These are phyloP conservation scores for Stichodactyla helianthus DNA, from an alignment of 64 coral and sea anemone species.

Conservation along the genomic window DNA sequence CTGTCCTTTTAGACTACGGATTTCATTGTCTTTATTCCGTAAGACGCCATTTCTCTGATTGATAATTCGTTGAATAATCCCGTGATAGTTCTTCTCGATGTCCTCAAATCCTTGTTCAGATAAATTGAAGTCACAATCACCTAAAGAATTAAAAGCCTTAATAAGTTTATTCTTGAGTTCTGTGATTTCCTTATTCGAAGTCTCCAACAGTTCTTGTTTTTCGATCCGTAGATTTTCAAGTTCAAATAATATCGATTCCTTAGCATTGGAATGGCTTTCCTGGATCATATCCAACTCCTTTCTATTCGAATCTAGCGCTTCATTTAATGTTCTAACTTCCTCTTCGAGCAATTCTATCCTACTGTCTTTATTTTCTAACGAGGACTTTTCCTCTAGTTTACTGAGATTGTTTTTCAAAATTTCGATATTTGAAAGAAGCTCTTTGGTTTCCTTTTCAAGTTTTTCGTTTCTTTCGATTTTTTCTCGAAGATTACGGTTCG, in stretches of 20 bases:
- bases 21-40: conserved; percentile 79
- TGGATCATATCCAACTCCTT: conserved; percentile 24
- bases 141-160: conserved; percentile 38
- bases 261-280: conserved; percentile 28
- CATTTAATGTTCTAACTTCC: conserved; percentile 11
- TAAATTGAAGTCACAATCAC: conserved; percentile 15
- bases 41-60: conserved; percentile 45
- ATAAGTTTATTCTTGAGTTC: conserved; percentile 74
- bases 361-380: conserved; percentile 21
- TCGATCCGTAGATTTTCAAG: conserved; percentile 42
- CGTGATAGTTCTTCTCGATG: conserved; percentile 53
- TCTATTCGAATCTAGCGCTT: conserved; percentile 6
- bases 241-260: conserved; percentile 35
- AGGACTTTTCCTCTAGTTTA: background rate
- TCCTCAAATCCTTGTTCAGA: conserved; percentile 25
- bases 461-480: conserved; percentile 26
- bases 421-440: conserved; percentile 13
- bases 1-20: conserved; percentile 62
- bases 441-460: conserved; percentile 22
- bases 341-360: conserved; percentile 36
- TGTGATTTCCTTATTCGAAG: conserved; percentile 44
- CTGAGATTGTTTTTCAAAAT: background rate
- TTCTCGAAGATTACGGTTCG: conserved; percentile 22
- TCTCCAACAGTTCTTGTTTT: conserved; percentile 42
- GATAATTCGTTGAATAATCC: conserved; percentile 50